phyloP scores from a whole-genome alignment of 1,140 invertebrate genomes.

The Cyclina sinensis region DNA sequence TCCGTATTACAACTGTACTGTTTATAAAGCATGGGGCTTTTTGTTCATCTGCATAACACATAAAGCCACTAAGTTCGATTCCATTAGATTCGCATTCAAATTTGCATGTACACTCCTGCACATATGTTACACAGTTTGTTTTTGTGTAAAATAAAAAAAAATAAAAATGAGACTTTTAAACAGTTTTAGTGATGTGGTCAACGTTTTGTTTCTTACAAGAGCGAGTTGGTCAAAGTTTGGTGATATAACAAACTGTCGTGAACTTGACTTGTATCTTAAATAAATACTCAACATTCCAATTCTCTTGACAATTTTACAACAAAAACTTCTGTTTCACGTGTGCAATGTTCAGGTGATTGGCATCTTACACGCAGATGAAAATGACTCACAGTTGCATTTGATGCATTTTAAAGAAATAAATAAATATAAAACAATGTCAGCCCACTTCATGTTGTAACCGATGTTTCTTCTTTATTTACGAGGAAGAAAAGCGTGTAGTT shows the following conservation, averaged over 20 bases:
- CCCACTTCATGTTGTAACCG: no score
- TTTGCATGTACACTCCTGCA: slow-evolving; percentile 39
- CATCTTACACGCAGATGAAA: no score
- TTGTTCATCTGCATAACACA: slow-evolving; percentile 14
- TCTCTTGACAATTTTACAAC: neutral
- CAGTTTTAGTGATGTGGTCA: neutral
- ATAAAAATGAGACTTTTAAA: neutral
- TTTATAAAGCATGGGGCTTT: neutral
- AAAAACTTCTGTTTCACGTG: neutral
- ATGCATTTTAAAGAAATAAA: no score
- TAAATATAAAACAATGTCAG: no score
- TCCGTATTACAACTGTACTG: neutral
- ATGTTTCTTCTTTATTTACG: no score
- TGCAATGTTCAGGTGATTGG: no score
- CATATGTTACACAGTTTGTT: slow-evolving; percentile 7
- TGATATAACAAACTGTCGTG: no score
- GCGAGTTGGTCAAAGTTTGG: no score
- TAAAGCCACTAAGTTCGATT: slow-evolving; percentile 12
- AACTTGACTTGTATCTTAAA: neutral
- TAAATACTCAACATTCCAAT: neutral
- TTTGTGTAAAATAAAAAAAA: slow-evolving; percentile 14
- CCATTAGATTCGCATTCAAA: slow-evolving; percentile 7
- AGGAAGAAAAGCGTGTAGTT: no score
- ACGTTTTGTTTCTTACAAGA: slow-evolving; percentile 1
- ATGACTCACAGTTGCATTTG: no score